Percentiles rank a stretch among this genome's conserved stretches.
phyloP scores from a whole-genome alignment of 2,888 invertebrate species.

The Eristalis intricaria region DNA sequence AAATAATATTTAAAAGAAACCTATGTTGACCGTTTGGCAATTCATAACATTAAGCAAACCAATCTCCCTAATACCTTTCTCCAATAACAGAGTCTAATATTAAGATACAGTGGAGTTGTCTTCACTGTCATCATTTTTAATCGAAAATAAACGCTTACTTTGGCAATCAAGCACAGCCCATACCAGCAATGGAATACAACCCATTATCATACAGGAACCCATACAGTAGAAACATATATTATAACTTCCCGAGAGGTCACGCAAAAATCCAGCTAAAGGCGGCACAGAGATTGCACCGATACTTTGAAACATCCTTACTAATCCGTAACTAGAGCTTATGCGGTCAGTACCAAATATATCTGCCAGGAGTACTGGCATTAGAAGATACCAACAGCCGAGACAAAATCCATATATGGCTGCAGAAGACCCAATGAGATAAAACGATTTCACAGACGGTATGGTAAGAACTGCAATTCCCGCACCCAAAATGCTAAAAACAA shows the following conservation, averaged over 20 bases:
- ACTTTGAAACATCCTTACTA: conserved; percentile 89
- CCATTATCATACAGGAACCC: conserved; percentile 89
- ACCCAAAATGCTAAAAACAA: conserved; percentile 84
- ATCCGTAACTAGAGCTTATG: conserved; percentile 88
- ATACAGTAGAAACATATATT: conserved; percentile 88
- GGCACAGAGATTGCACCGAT: conserved; percentile 88
- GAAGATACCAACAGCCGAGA: conserved; percentile 89
- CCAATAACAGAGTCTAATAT: conserved; percentile 21
- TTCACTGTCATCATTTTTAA: conserved; percentile 77
- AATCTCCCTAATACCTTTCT: no score
- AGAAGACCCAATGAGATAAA: conserved; percentile 85
- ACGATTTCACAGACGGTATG: conserved; percentile 85
- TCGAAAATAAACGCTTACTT: conserved; percentile 76
- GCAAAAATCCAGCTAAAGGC: conserved; percentile 86
- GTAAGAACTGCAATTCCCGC: conserved; percentile 87
- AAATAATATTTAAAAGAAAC: background rate
- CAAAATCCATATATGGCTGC: conserved; percentile 88
- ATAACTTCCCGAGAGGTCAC: conserved; percentile 88
- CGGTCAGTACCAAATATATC: conserved; percentile 89
- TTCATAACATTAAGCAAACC: background rate
- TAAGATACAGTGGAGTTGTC: conserved; percentile 78
- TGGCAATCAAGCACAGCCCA: conserved; percentile 79
- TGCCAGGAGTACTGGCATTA: conserved; percentile 88
- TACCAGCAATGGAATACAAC: conserved; percentile 85
- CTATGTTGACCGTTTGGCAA: background rate